phyloP scores from a whole-genome alignment of 2,888 invertebrate species.

The Chrysina gloriosa region DNA sequence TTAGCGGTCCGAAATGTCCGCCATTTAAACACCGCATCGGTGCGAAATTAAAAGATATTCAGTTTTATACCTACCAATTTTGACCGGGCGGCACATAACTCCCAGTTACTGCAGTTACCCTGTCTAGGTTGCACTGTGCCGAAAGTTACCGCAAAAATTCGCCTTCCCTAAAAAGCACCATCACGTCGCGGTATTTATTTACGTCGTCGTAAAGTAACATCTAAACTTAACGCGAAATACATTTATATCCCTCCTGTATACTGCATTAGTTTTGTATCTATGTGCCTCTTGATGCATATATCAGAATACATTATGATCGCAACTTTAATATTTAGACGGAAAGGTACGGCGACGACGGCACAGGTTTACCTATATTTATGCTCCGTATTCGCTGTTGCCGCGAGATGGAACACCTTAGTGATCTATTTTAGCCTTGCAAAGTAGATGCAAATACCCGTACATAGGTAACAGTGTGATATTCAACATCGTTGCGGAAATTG shows the following conservation, averaged over 20 bases:
- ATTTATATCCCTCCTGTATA: not conserved
- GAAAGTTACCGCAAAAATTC: not conserved
- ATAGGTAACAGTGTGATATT: too few relatives aligned
- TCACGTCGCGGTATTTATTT: not conserved
- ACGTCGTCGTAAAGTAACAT: slow-evolving; percentile 7
- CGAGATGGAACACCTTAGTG: not conserved
- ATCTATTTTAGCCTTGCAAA: not conserved
- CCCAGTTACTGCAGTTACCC: slow-evolving; percentile 9
- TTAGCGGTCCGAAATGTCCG: slow-evolving; percentile 18
- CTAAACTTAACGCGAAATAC: slow-evolving; percentile 7
- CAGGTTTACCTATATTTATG: not conserved
- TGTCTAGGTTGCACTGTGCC: not conserved
- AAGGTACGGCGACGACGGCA: not conserved
- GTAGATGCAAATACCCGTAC: not conserved
- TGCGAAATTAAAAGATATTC: slow-evolving; percentile 22
- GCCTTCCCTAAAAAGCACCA: not conserved
- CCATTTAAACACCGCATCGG: not conserved
- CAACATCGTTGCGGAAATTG: too few relatives aligned
- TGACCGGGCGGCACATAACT: slow-evolving; percentile 7
- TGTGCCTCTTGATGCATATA: slow-evolving; percentile 2
- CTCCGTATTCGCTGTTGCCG: not conserved
- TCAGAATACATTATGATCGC: slow-evolving; percentile 9
- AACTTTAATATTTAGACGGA: slow-evolving; percentile 14
- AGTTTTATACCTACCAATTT: slow-evolving; percentile 16
- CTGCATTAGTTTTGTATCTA: not conserved